Percentiles rank a stretch among this genome's conserved stretches.
Evolutionary conservation across 2,888 invertebrate genomes (phyloP).

Genomic region (Cerastoderma edule): DNA sequence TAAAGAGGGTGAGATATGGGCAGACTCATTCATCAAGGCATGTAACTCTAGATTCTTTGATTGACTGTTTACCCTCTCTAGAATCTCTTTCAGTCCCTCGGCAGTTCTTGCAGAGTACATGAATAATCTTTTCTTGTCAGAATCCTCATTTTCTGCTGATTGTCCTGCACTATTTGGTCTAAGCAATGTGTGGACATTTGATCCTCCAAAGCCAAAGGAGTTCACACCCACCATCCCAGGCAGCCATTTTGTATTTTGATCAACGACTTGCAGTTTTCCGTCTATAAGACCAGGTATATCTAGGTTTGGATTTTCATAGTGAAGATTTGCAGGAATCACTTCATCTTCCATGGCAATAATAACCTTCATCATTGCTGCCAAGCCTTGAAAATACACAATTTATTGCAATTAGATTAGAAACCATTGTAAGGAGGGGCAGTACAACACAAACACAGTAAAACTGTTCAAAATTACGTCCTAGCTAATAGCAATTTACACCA

Average conservation of each 20-base stretch:
- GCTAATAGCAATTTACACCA: too few relatives aligned
- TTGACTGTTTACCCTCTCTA: slow-evolving; percentile 90
- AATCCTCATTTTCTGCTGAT: slow-evolving; percentile 31
- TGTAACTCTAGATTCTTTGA: slow-evolving; percentile 77
- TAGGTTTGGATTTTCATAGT: slow-evolving; percentile 93
- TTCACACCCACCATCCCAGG: slow-evolving; percentile 97
- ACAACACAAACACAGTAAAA: too few relatives aligned
- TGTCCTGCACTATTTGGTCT: slow-evolving; percentile 84
- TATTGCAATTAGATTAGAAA: too few relatives aligned
- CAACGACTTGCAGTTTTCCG: slow-evolving; percentile 95
- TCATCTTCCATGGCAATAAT: slow-evolving; percentile 96
- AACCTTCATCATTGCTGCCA: slow-evolving; percentile 95
- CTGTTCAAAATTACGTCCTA: too few relatives aligned
- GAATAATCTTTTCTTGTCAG: slow-evolving; percentile 87
- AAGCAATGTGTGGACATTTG: slow-evolving; percentile 83
- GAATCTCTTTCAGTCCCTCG: slow-evolving; percentile 88
- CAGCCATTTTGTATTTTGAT: slow-evolving; percentile 91
- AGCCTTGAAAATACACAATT: slow-evolving; percentile 86
- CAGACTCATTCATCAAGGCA: slow-evolving; percentile 78
- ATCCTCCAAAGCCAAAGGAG: slow-evolving; percentile 98
- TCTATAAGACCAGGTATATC: slow-evolving; percentile 96
- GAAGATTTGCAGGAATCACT: slow-evolving; percentile 95
- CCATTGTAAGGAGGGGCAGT: too few relatives aligned
- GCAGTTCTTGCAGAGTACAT: slow-evolving; percentile 94
- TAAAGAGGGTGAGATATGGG: slow-evolving; percentile 87